Percentiles rank a stretch among this genome's conserved stretches.
phyloP scores from a whole-genome alignment of 2,797 vertebrate genomes.

The Xenopus petersii region DNA sequence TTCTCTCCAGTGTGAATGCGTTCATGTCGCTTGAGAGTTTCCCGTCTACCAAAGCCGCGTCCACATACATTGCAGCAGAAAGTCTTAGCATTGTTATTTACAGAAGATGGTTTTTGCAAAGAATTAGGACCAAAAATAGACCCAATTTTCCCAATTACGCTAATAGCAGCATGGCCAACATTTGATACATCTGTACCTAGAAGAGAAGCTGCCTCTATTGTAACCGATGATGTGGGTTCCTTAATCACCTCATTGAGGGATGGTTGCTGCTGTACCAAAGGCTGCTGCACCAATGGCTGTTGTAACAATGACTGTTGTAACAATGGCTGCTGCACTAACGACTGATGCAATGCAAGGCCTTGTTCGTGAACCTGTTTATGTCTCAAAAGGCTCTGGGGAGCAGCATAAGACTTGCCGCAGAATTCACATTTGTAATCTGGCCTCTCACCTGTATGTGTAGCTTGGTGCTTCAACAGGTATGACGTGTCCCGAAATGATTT shows the following conservation, averaged over 20 bases:
- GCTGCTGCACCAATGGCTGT: not conserved
- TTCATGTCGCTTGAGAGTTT: slow-evolving; percentile 87
- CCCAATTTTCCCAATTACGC: slow-evolving; percentile 27
- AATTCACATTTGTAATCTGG: slow-evolving; percentile 61
- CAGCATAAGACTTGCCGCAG: slow-evolving; percentile 67
- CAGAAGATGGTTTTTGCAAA: slow-evolving; percentile 11
- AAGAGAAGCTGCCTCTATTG: slow-evolving; percentile 22
- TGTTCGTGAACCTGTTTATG: slow-evolving; percentile 62
- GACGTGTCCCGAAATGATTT: slow-evolving; percentile 65
- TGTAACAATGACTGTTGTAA: not conserved
- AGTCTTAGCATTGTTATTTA: slow-evolving; percentile 44
- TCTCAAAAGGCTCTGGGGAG: slow-evolving; percentile 64
- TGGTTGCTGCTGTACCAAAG: slow-evolving; percentile 37
- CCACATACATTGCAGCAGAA: slow-evolving; percentile 74
- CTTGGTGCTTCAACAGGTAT: slow-evolving; percentile 67
- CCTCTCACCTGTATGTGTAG: slow-evolving; percentile 52
- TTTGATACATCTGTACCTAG: slow-evolving; percentile 23
- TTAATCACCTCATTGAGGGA: slow-evolving; percentile 52
- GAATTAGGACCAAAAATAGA: slow-evolving; percentile 8
- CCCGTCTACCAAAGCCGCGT: slow-evolving; percentile 85
- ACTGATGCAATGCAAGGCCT: not conserved
- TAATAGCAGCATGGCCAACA: slow-evolving; percentile 7
- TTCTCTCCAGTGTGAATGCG: slow-evolving; percentile 93
- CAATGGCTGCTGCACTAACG: too few species aligned
- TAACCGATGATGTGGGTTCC: not conserved